Conservation (phyloP, 2,888 invertebrate genomes). For the Seira ritae region DNA sequence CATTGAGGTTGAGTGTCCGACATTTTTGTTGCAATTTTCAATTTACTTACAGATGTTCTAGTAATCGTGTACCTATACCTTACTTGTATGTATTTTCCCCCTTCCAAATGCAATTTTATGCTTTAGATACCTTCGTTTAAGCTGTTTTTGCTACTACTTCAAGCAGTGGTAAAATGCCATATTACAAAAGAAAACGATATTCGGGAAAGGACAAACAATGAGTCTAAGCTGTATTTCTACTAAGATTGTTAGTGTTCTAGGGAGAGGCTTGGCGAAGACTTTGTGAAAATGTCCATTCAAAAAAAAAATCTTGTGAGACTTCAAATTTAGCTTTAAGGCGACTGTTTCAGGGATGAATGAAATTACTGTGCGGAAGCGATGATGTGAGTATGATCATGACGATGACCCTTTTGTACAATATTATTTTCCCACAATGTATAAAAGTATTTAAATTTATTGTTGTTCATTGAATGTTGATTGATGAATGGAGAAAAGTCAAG, state of each 20-base stretch:
- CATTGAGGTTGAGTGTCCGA: constrained; percentile 29
- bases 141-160: constrained; percentile 16
- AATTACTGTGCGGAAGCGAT: not conserved
- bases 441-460: not conserved
- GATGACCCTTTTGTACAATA: not conserved
- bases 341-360: too few species aligned
- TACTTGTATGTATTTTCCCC: not conserved
- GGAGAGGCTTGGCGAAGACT: not conserved
- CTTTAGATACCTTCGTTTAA: not conserved
- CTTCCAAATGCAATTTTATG: not conserved
- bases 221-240: not conserved
- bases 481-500: not conserved
- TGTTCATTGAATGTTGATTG: not conserved
- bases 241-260: not conserved
- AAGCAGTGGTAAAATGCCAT: constrained; percentile 56
- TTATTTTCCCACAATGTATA: too few species aligned
- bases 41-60: not conserved
- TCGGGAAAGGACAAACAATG: not conserved
- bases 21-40: constrained; percentile 16
- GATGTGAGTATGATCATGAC: not conserved
- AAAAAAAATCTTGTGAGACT: constrained; percentile 13
- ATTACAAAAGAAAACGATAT: constrained; percentile 32
- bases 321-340: not conserved
- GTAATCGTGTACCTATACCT: not conserved
- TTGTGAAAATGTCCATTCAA: constrained; percentile 1